Conservation (phyloP, 2,113 vertebrate species). For the Stictonetta naevosa region DNA sequence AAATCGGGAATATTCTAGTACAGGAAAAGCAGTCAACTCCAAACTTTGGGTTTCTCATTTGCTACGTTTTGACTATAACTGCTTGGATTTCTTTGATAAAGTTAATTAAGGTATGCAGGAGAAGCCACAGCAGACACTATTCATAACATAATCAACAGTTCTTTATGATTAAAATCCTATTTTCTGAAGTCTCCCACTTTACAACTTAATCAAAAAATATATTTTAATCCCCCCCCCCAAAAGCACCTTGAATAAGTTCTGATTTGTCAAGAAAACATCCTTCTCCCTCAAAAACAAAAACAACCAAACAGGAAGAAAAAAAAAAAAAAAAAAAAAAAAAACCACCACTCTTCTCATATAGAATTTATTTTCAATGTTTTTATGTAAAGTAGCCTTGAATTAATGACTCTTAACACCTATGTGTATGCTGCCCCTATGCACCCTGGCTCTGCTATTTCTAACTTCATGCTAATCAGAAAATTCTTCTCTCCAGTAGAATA, state of each 20-base stretch:
- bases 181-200: neutral
- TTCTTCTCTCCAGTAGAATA: slow-evolving; percentile 3
- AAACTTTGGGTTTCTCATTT: neutral
- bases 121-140: neutral
- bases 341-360: neutral
- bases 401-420: slow-evolving; percentile 19
- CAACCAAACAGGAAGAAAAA: neutral
- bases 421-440: neutral
- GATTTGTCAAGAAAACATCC: neutral
- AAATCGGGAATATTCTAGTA: neutral
- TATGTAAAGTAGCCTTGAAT: neutral
- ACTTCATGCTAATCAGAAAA: neutral
- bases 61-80: neutral
- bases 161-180: neutral
- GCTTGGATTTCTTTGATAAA: neutral
- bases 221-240: neutral
- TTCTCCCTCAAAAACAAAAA: neutral
- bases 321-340: neutral
- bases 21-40: neutral
- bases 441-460: neutral
- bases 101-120: neutral
- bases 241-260: neutral
- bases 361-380: neutral
- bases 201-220: neutral
- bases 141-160: neutral